phyloP scores from a whole-genome alignment of 2,888 invertebrate genomes.

The Vanessa cardui region DNA sequence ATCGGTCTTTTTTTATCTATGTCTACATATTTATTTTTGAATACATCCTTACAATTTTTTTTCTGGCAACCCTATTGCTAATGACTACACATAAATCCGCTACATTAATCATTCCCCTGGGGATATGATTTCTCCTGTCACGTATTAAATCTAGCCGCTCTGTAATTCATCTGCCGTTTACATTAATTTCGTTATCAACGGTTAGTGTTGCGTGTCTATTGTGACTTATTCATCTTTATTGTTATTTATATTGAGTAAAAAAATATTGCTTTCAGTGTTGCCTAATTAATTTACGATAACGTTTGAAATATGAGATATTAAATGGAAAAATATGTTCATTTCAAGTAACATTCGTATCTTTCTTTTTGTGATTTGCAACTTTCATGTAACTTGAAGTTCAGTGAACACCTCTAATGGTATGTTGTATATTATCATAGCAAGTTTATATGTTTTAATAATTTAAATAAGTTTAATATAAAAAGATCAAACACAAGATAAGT shows the following conservation, averaged over 20 bases:
- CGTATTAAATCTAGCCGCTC: conserved; percentile 16
- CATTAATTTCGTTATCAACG: conserved; percentile 8
- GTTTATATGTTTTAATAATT: too few species aligned
- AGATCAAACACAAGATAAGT: too few species aligned
- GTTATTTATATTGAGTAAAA: background rate
- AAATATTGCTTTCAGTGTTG: too few species aligned
- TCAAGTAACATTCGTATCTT: background rate
- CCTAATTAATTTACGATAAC: conserved; percentile 21
- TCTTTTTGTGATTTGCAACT: background rate
- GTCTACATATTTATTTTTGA: background rate
- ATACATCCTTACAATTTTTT: background rate
- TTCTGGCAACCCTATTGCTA: conserved; percentile 9
- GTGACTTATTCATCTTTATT: background rate
- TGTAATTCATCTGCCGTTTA: conserved; percentile 11
- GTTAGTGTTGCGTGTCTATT: conserved; percentile 1
- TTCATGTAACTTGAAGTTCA: background rate
- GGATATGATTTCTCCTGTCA: conserved; percentile 39
- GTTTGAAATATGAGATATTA: conserved; percentile 13
- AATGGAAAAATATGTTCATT: background rate
- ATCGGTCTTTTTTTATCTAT: too few species aligned
- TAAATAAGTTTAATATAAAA: too few species aligned
- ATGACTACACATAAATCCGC: conserved; percentile 32
- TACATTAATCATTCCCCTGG: conserved; percentile 40
- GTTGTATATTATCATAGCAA: too few species aligned
- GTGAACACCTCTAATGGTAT: background rate